Conservation (phyloP, 2,797 vertebrate species). For the Phrynocephalus forsythii region DNA sequence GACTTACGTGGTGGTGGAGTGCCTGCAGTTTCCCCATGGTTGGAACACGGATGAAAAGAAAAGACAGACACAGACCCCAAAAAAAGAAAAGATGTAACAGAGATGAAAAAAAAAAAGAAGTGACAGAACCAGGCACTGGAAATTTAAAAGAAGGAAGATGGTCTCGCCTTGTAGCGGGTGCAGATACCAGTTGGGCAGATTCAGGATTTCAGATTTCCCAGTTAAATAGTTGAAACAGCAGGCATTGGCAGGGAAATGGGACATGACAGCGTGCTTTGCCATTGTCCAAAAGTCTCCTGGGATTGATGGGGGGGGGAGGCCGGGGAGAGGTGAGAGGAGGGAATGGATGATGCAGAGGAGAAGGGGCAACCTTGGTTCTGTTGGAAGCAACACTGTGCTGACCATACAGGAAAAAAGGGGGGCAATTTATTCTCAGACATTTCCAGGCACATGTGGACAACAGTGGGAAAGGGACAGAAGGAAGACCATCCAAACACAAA, state of each 20-base stretch:
- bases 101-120: constrained; percentile 72
- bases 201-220: not conserved
- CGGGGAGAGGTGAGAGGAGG: not conserved
- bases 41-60: constrained; percentile 86
- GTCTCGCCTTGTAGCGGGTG: not conserved
- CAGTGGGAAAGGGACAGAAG: not conserved
- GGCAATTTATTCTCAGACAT: not conserved
- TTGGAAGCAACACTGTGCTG: not conserved
- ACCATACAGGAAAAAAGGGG: not conserved
- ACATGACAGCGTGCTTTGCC: not conserved
- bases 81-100: constrained; percentile 79
- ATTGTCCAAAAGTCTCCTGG: not conserved
- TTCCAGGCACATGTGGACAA: not conserved
- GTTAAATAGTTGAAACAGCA: no score
- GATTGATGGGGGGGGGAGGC: no score
- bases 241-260: not conserved
- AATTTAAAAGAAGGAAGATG: constrained; percentile 50
- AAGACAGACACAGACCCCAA: constrained; percentile 79
- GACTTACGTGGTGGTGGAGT: constrained; percentile 91
- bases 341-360: not conserved
- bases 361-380: not conserved
- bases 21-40: constrained; percentile 87
- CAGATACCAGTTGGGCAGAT: not conserved
- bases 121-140: constrained; percentile 66
- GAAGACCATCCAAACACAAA: not conserved